These are phyloP conservation scores for Pseudobourletiella spinata DNA, from an alignment of 1,140 invertebrate genomes.

Conservation along the genomic window DNA sequence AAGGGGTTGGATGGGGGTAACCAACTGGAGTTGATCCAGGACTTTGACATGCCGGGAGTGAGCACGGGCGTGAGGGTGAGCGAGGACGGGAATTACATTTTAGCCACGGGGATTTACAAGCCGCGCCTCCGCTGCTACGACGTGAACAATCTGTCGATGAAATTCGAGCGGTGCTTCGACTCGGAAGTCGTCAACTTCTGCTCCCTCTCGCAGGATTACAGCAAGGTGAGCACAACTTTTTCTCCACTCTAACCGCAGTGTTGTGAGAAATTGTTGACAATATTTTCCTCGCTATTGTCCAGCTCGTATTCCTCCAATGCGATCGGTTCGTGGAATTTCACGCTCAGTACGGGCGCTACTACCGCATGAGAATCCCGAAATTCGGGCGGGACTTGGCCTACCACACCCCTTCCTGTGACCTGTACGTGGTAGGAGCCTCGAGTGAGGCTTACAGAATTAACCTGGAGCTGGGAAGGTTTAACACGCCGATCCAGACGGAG, in stretches of 20 bases:
- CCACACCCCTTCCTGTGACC: slow-evolving; percentile 79
- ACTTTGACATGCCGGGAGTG: slow-evolving; percentile 97
- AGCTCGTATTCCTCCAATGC: slow-evolving; percentile 54
- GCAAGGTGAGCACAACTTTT: slow-evolving; percentile 53
- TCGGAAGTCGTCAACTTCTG: slow-evolving; percentile 85
- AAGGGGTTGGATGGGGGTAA: slow-evolving; percentile 83
- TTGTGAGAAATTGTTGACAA: too few species aligned
- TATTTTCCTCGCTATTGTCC: too few species aligned
- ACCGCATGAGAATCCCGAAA: slow-evolving; percentile 82
- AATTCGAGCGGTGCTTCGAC: slow-evolving; percentile 98
- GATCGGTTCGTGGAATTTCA: slow-evolving; percentile 88
- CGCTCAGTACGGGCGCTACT: slow-evolving; percentile 81
- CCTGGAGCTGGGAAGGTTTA: slow-evolving; percentile 88
- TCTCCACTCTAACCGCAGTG: too few species aligned
- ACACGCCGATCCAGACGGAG: slow-evolving; percentile 68
- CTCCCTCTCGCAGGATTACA: slow-evolving; percentile 80
- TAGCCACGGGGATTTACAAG: slow-evolving; percentile 93
- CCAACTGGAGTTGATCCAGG: slow-evolving; percentile 93
- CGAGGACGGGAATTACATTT: slow-evolving; percentile 85
- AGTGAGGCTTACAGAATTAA: slow-evolving; percentile 90
- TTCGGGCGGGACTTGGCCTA: slow-evolving; percentile 92
- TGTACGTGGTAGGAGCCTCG: slow-evolving; percentile 80
- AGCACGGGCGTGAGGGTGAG: slow-evolving; percentile 76
- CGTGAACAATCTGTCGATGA: slow-evolving; percentile 88
- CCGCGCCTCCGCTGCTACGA: slow-evolving; percentile 93